Conservation (phyloP, 2,888 invertebrate species). For the Lycaena phlaeas region DNA sequence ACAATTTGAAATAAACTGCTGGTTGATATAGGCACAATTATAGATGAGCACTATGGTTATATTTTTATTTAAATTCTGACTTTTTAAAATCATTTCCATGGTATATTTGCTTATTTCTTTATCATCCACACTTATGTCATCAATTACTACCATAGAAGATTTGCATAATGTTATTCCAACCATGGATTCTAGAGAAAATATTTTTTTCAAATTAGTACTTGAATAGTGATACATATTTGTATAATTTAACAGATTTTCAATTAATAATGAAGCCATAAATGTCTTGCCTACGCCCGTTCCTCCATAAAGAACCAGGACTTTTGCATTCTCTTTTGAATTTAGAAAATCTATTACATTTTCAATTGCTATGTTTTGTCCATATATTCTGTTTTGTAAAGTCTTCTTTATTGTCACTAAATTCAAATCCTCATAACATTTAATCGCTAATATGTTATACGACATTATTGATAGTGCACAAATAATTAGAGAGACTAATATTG, state of each 20-base stretch:
- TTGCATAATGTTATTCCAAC: conserved; percentile 46
- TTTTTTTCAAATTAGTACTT: conserved; percentile 47
- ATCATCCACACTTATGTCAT: conserved; percentile 41
- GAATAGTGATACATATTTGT: conserved; percentile 58
- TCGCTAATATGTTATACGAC: conserved; percentile 28
- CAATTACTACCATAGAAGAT: conserved; percentile 43
- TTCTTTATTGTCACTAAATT: conserved; percentile 27
- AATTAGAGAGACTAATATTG: background rate
- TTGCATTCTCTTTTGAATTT: conserved; percentile 28
- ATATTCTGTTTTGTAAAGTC: conserved; percentile 32
- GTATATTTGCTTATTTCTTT: conserved; percentile 30
- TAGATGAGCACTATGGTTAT: conserved; percentile 49
- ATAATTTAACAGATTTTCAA: conserved; percentile 34
- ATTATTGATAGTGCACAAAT: conserved; percentile 25
- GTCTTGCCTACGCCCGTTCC: conserved; percentile 65
- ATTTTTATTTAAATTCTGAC: conserved; percentile 35
- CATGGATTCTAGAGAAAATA: conserved; percentile 41
- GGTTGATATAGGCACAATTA: conserved; percentile 38
- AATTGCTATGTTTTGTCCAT: conserved; percentile 45
- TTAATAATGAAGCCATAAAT: conserved; percentile 39
- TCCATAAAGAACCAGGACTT: conserved; percentile 51
- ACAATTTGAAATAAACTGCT: conserved; percentile 34
- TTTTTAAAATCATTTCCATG: conserved; percentile 36
- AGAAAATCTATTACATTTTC: conserved; percentile 34
- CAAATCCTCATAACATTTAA: conserved; percentile 36